Evolutionary conservation across 2,888 invertebrate genomes (phyloP), one percentile per base, ranked within the genome.

Genomic region (Parascotia fuliginaria): DNA sequence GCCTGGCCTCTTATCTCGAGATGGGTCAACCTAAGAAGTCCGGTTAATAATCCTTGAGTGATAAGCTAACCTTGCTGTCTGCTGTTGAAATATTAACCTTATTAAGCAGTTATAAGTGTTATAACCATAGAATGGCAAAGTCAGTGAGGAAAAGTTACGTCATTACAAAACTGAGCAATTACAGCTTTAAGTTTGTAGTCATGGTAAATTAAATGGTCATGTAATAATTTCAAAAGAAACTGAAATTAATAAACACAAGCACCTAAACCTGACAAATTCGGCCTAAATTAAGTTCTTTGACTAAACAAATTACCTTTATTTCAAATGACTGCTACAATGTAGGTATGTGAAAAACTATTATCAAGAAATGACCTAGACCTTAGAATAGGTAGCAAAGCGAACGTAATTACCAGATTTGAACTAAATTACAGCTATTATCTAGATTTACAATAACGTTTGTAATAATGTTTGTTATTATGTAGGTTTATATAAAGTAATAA

Each of bases 291-390:
- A 42, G 48, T 48, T 44, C 36, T 51, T 0, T 27, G 36, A 42
- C 54, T 39, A 54, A 54, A 44, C 48, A 58, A 57, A 46, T 47
- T 50, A 7, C 24, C 31, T 42, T 42, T 51, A 66, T 48, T 44
- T 43, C 22, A 34, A 16, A 50, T 13, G 31, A 12, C 33, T 27
- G 40, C 48, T 41, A 32, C 19, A 19, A 3, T 5, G 19, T 19
- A 19, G 19, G 19, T 19, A 19, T 19, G 47, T 54, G 29, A 49
- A 42, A 52, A 65, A 48, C 33, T 24, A 7, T 7, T 7, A 9
- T 32, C 37, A 32, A 33, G 11, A 37, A 49, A 58, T 45, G 44
- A 36, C 36, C 37, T 45, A 51, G 32, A 42, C 32, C 22, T 0
- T 37, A 22, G 11, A 19, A n/a, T n/a, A 2, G 24, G 24, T 24